Evolutionary conservation across 2,797 vertebrate species (phyloP).

Genomic region (Tragelaphus eurycerus): DNA sequence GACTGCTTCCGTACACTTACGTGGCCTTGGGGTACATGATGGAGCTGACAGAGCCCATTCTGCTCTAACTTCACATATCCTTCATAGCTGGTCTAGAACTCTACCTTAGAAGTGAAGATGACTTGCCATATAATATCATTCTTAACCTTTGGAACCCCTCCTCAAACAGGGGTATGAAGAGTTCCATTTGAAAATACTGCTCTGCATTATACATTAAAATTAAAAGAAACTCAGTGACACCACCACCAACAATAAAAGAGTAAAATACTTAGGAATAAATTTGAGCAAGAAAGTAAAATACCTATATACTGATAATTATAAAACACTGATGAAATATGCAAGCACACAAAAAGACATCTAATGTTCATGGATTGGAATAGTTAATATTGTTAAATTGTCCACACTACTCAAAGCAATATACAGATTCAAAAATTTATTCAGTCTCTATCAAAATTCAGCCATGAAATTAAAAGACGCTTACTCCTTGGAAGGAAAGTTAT

Average conservation of each 20-base stretch:
- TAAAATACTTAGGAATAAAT: background rate
- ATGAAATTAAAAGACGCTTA: no score
- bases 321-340: background rate
- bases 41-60: background rate
- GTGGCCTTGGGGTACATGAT: background rate
- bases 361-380: background rate
- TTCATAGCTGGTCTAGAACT: background rate
- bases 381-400: background rate
- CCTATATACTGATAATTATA: background rate
- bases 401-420: background rate
- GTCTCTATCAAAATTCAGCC: background rate
- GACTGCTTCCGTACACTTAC: background rate
- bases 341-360: background rate
- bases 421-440: background rate
- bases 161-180: background rate
- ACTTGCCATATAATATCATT: background rate
- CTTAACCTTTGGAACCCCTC: background rate
- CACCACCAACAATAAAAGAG: background rate
- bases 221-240: background rate
- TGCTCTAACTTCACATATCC: background rate
- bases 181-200: background rate
- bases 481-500: no score
- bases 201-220: background rate
- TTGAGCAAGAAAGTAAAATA: background rate
- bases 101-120: background rate